Evolutionary conservation across 1,140 invertebrate genomes (phyloP), one percentile per base, ranked within the genome.

Genomic region (Penaeus chinensis): DNA sequence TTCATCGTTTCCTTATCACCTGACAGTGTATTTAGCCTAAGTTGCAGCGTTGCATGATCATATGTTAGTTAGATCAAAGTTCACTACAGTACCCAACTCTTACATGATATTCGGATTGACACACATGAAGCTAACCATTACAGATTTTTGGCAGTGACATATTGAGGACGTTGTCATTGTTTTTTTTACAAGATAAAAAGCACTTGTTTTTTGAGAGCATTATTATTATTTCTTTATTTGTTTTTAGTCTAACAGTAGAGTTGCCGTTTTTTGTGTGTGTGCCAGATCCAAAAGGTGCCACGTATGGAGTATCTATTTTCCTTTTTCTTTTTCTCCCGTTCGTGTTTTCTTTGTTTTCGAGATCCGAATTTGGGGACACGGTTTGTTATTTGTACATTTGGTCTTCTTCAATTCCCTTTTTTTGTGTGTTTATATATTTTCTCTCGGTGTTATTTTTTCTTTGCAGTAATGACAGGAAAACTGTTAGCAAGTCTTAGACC

Each of bases 281-380:
- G 37, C 66, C 66, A 27, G 47, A 24, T 87, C 37, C 42, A 65
- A 42, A 42, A 78, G 24, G 80, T 82, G 86, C 86, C 86, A 87
- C 86, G 86, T 87, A 65, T 87, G 86, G 86, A 87, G 86, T 87
- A 74, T 79, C 71, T 60, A 47, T 61, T 47, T 66, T 66, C 32
- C 32, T 27, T 27, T 47, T 65, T 37, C 22, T 62, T 18, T 60
- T 54, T 47, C 11, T 4, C 47, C 7, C 54, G 54, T 54, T 54
- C 16, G 16, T 42, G 37, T 42, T 42, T 42, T 42, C 37, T 42
- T 42, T 42, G 37, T 42, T 42, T 42, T 42, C 37, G 37, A 42
- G 37, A 42, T 8, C 5, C 5, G 10, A 54, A 54, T 2, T 1
- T 5, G 54, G 24, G 24, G 27, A 27, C 7, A 32, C 3, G 24